These are phyloP conservation scores for Scortum barcoo DNA, from an alignment of 2,113 vertebrate genomes.

Conservation along the genomic window DNA sequence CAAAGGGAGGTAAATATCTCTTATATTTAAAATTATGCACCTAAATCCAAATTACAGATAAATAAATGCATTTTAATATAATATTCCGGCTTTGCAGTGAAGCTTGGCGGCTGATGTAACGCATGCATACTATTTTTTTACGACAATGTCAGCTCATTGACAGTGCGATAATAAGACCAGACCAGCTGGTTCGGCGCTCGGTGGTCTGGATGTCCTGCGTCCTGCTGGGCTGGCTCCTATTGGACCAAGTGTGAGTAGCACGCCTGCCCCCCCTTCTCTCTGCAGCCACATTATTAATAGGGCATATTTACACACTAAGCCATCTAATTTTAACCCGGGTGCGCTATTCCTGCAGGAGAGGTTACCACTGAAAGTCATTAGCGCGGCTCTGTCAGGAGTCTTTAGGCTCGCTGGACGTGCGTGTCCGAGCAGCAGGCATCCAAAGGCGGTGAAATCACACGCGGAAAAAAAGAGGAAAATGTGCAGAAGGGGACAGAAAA, in stretches of 20 bases:
- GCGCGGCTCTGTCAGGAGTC: slow-evolving; percentile 44
- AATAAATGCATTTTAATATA: not conserved
- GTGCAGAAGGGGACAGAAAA: not conserved
- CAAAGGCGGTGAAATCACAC: slow-evolving; percentile 9
- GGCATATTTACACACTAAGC: slow-evolving; percentile 61
- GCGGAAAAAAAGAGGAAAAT: not conserved
- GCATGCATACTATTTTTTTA: not conserved
- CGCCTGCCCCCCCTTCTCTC: not conserved
- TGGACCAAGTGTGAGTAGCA: slow-evolving; percentile 7
- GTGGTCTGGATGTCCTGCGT: slow-evolving; percentile 6
- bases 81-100: not conserved
- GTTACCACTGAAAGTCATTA: slow-evolving; percentile 68
- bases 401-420: slow-evolving; percentile 1
- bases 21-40: not conserved
- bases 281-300: slow-evolving; percentile 52
- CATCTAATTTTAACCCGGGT: slow-evolving; percentile 71
- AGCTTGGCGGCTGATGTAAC: not conserved
- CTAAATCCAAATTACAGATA: not conserved
- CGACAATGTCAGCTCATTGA: slow-evolving; percentile 16
- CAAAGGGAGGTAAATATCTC: not conserved
- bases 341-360: slow-evolving; percentile 59
- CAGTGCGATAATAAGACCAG: not conserved
- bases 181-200: not conserved
- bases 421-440: not conserved
- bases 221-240: slow-evolving; percentile 29